Conservation (phyloP, 2,888 invertebrate genomes). For the Spisula solida region DNA sequence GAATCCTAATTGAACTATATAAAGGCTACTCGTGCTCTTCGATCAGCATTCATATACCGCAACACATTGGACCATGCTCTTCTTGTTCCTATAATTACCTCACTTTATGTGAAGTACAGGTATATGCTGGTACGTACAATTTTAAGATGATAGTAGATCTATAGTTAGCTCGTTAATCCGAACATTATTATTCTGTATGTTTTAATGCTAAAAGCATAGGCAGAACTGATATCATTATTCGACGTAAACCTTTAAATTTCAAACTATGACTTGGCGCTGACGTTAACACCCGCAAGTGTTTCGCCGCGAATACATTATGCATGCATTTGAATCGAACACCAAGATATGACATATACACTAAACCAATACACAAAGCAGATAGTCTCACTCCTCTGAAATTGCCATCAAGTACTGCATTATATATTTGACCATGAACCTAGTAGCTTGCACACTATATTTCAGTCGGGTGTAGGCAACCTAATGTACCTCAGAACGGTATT, state of each 20-base stretch:
- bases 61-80: background rate
- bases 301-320: too few species aligned
- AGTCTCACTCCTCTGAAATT: background rate
- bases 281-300: too few species aligned
- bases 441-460: background rate
- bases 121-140: background rate
- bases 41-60: background rate
- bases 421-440: too few species aligned
- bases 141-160: background rate
- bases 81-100: background rate
- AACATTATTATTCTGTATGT: too few species aligned
- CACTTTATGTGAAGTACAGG: background rate
- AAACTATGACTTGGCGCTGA: too few species aligned
- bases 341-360: background rate
- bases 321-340: too few species aligned
- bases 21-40: background rate
- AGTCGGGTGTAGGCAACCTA: background rate
- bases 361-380: background rate
- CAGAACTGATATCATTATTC: too few species aligned
- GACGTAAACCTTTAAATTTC: too few species aligned
- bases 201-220: too few species aligned
- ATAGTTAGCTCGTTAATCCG: too few species aligned
- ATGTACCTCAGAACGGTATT: too few species aligned
- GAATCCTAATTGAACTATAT: background rate
- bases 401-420: background rate